Base-by-base conservation (phyloP, 2,113 vertebrate species). In the Passer montanus region DNA sequence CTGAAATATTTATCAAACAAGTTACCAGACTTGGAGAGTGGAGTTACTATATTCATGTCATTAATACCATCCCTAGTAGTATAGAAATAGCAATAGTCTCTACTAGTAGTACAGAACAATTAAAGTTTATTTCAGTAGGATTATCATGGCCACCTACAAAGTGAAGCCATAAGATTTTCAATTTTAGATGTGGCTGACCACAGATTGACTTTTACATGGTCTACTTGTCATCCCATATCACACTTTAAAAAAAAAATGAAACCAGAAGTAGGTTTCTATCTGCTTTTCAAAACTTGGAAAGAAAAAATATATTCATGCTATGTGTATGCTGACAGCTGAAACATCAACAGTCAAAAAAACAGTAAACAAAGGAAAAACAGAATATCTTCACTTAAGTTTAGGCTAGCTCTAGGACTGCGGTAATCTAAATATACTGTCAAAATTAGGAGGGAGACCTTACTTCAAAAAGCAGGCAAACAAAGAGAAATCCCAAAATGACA, bases 171-270 rank as follows among this genome's bases (percentile, higher is more conserved):
- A 75, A 69, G 35, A 17, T 76, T 90, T 90, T 92, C 76, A 75
- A n/a, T 85, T 97, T 97, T 96, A 79, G 66, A 91, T 67, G 21
- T 91, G 76, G 79, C 58, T 93, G 86, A 87, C 72, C 90, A 89
- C 43, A 93, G 94, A 93, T 28, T 97, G 97, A 96, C 94, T 97
- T 96, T 84, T 94, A 96, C 92, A 94, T 28, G 68, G 90, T 72
- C 78, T 72, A 86, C 69, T 91, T 97, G 94, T 96, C 97, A 97
- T 88, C 86, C 75, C 87, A 83, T 75, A 94, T 92, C 91, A 95
- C 63, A 77, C 30, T 46, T 85, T 12, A 70, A 31, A 49, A 68
- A 56, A 58, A 80, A 77, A 90, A 86, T 4, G 6, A 75, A 91
- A 49, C 31, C 31, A 82, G 72, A 66, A 79, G 76, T 69, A 89